phyloP scores from a whole-genome alignment of 2,113 vertebrate genomes.

The Vulpes lagopus region DNA sequence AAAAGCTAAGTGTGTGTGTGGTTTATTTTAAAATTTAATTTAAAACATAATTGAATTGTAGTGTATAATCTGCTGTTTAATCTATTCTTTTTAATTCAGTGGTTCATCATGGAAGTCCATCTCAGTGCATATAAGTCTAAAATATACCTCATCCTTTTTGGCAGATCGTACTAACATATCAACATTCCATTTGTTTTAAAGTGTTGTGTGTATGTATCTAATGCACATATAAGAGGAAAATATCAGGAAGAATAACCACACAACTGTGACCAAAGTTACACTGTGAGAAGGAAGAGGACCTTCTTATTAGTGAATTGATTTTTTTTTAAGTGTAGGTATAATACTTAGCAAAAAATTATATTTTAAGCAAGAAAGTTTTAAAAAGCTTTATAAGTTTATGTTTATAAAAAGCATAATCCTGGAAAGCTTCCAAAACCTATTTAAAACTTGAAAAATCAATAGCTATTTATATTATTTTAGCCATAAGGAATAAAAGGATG shows the following conservation, averaged over 20 bases:
- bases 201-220: background rate
- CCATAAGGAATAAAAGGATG: background rate
- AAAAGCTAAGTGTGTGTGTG: background rate
- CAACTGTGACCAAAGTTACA: background rate
- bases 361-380: slow-evolving; percentile 15
- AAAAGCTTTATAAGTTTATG: background rate
- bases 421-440: background rate
- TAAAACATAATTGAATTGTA: slow-evolving; percentile 6
- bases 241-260: background rate
- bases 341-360: background rate
- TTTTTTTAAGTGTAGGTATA: slow-evolving; percentile 8
- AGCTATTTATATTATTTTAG: background rate
- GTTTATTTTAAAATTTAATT: slow-evolving; percentile 31
- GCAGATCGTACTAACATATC: background rate
- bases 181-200: slow-evolving; percentile 3
- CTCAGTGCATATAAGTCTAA: background rate
- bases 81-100: background rate
- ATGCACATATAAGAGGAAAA: background rate
- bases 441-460: background rate
- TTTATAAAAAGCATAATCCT: background rate
- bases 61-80: background rate
- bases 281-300: background rate
- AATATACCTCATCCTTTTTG: background rate
- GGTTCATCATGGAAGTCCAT: background rate
- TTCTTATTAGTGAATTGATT: background rate